Percentiles rank a stretch among this genome's conserved stretches.
These are phyloP conservation scores for Elgonia sp. DNA, from an alignment of 2,888 invertebrate genomes.

Conservation along the genomic window DNA sequence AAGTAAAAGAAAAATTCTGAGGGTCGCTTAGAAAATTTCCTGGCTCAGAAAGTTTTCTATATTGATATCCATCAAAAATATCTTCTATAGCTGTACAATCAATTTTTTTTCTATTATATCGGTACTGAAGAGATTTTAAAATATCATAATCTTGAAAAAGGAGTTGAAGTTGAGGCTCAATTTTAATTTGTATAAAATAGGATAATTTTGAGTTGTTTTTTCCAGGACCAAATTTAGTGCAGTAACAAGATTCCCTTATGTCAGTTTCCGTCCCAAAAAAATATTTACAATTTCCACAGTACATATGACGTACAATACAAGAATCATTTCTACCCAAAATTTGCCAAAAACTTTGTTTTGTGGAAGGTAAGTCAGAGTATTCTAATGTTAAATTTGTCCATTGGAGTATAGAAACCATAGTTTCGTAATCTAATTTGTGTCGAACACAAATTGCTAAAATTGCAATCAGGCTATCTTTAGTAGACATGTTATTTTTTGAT, in stretches of 20 bases:
- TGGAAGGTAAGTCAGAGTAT: background rate
- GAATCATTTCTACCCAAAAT: slow-evolving; percentile 25
- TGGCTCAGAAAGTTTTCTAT: slow-evolving; percentile 23
- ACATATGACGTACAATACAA: slow-evolving; percentile 16
- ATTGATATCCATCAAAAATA: slow-evolving; percentile 46
- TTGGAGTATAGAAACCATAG: background rate
- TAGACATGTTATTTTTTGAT: background rate
- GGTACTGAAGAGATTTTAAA: slow-evolving; percentile 9
- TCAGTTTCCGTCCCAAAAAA: slow-evolving; percentile 8
- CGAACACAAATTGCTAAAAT: background rate
- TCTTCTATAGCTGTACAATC: slow-evolving; percentile 46
- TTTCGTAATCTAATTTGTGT: background rate
- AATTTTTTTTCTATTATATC: slow-evolving; percentile 8
- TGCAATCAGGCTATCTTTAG: background rate
- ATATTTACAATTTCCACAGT: slow-evolving; percentile 9
- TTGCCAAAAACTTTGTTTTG: slow-evolving; percentile 17
- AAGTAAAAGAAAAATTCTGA: slow-evolving; percentile 62
- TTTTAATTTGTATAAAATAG: slow-evolving; percentile 35
- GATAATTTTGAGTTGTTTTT: slow-evolving; percentile 14
- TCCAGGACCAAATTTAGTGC: slow-evolving; percentile 6
- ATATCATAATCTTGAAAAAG: background rate
- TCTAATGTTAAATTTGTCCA: background rate
- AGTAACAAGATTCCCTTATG: background rate
- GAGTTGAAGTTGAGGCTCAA: slow-evolving; percentile 7
- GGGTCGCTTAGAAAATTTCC: slow-evolving; percentile 40